Evolutionary conservation across 35 echinoderm and acorn worm genomes (phyloP).

Genomic region (Amphiura filiformis): DNA sequence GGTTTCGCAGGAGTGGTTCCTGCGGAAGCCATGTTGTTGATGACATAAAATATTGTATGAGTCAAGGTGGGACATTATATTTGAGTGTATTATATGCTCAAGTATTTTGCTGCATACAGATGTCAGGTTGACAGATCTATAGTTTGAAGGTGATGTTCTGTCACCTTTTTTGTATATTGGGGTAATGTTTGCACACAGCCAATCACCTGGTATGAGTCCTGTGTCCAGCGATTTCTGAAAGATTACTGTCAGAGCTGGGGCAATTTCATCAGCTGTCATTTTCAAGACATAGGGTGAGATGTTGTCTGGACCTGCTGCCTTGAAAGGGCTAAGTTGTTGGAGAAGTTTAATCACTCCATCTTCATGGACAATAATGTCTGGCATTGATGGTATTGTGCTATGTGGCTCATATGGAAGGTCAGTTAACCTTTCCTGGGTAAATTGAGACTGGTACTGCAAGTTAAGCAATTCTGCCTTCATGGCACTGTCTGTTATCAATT

Average conservation of each 20-base stretch:
- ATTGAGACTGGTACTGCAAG: neutral
- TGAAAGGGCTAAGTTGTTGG: neutral
- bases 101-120: neutral
- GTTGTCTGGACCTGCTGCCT: slow-evolving; percentile 5
- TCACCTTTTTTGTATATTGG: slow-evolving; percentile 18
- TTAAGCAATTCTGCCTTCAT: neutral
- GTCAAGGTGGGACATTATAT: neutral
- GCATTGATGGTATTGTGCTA: neutral
- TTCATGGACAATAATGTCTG: neutral
- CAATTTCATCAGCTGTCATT: neutral
- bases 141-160: neutral
- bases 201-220: neutral
- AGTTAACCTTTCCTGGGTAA: neutral
- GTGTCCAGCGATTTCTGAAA: neutral
- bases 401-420: neutral
- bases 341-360: slow-evolving; percentile 15
- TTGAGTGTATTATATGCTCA: neutral
- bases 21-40: too few relatives aligned
- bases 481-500: neutral
- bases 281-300: neutral
- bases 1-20: too few relatives aligned
- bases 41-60: neutral
- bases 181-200: slow-evolving; percentile 7
- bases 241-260: neutral
- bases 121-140: neutral